Base-by-base conservation (phyloP, 1,140 invertebrate species). In the Rhyacophila brunnea region DNA sequence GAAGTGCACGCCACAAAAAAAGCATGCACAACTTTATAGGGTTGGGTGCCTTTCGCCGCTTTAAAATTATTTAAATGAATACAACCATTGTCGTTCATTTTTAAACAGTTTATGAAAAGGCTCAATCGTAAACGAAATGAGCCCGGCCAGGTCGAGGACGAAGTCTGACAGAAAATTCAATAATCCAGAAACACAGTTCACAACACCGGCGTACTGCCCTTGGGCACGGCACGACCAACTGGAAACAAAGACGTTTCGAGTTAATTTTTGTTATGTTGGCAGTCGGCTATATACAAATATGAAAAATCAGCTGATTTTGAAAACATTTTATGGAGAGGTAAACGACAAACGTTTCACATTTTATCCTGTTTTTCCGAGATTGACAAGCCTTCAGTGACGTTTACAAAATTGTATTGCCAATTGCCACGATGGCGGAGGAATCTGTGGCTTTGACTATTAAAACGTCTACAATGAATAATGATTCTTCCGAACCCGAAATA, bases 21-120 rank as follows among this genome's bases (percentile, higher is more conserved):
- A 66, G 84, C 81, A 77, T 90, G 85, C 61, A 91, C 85, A 59
- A 90, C 82, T 80, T 84, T 85, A 72, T 88, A 90, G 54, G 87
- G 83, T 71, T 85, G 83, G 65, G 83, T 83, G 63, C 87, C 88
- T 74, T 87, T 85, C 43, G 84, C 83, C 69, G 83, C 81, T 80
- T 90, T 90, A 77, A 89, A 88, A 78, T 86, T 87, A 78, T 80
- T 86, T 68, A 90, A 78, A 80, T 90, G 88, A 79, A 85, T 83
- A 72, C 88, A 90, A 68, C 87, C 87, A 81, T 79, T 79, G 74
- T 84, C 82, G 76, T 82, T 85, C 85, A 85, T 85, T 77, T 80
- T 75, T n/a, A 59, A 57, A 62, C 59, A 66, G 66, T 67, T 68
- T 69, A 58, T 17, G 40, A 17, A n/a, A 20, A 19, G 17, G 13